Percentiles rank a stretch among this genome's conserved stretches.
Conservation (phyloP, 2,888 invertebrate genomes). For the Hydraecia micacea region DNA sequence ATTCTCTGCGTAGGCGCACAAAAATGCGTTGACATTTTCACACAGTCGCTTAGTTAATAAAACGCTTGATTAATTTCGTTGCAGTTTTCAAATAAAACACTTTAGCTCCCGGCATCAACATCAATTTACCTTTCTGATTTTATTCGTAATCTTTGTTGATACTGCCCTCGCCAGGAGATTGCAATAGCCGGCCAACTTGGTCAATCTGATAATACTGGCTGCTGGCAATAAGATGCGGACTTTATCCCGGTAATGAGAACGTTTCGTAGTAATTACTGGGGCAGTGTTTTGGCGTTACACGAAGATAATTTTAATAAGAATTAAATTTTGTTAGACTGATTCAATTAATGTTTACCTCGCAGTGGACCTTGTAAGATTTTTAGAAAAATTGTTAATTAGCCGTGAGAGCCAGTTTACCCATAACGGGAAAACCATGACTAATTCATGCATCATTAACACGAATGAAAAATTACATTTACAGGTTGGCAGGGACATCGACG, state of each 20-base stretch:
- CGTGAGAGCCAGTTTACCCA: not conserved
- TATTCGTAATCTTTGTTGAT: constrained; percentile 52
- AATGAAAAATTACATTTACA: not conserved
- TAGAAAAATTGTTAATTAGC: constrained; percentile 2
- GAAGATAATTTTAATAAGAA: constrained; percentile 9
- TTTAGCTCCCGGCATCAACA: constrained; percentile 26
- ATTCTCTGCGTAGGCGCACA: constrained; percentile 52
- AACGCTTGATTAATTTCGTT: constrained; percentile 51
- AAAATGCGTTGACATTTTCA: constrained; percentile 53
- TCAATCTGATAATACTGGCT: constrained; percentile 27
- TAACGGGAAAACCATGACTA: constrained; percentile 26
- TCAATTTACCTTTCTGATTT: constrained; percentile 40
- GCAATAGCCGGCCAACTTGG: constrained; percentile 25
- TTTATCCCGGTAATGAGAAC: constrained; percentile 11
- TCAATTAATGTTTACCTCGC: not conserved
- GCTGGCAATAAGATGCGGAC: constrained; percentile 21
- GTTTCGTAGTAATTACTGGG: constrained; percentile 12
- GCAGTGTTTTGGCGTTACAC: not conserved
- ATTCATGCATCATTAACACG: not conserved
- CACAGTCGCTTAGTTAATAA: constrained; percentile 46
- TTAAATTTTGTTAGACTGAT: constrained; percentile 7
- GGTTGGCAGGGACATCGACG: not conserved
- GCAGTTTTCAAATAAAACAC: constrained; percentile 37
- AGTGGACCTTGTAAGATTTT: constrained; percentile 26
- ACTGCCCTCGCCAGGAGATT: constrained; percentile 38